Conservation (phyloP, 2,797 vertebrate species). For the Gymnothorax javanicus region DNA sequence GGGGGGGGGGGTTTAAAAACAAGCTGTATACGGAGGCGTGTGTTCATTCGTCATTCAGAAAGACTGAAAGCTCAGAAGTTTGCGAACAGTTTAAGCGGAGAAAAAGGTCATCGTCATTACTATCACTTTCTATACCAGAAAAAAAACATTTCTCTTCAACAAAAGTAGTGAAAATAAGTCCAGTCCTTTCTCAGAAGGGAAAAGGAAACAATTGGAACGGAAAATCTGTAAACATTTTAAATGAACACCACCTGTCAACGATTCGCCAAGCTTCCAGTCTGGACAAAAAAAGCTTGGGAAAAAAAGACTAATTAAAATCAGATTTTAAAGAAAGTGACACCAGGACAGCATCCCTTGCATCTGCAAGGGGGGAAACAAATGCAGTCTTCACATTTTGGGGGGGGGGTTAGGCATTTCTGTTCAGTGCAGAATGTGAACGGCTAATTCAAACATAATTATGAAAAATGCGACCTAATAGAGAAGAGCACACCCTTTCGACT, state of each 20-base stretch:
- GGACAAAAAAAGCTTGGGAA: constrained; percentile 19
- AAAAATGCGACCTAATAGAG: constrained; percentile 20
- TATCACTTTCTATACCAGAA: neutral
- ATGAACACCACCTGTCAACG: constrained; percentile 37
- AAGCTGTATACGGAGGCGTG: neutral
- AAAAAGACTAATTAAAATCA: constrained; percentile 35
- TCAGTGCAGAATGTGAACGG: constrained; percentile 14
- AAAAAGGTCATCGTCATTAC: neutral
- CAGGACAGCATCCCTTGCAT: constrained; percentile 1
- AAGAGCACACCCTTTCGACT: constrained; percentile 34
- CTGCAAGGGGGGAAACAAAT: neutral
- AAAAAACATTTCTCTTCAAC: neutral
- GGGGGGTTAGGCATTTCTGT: neutral
- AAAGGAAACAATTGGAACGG: constrained; percentile 30
- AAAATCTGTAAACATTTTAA: constrained; percentile 34
- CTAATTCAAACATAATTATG: constrained; percentile 32
- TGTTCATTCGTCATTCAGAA: neutral
- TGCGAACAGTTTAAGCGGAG: neutral
- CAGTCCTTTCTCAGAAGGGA: constrained; percentile 19
- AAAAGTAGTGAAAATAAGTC: constrained; percentile 1
- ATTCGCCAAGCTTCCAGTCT: constrained; percentile 31
- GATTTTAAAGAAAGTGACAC: constrained; percentile 29
- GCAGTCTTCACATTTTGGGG: constrained; percentile 13
- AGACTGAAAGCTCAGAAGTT: neutral
- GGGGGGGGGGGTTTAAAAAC: neutral